Evolutionary conservation across 2,797 vertebrate genomes (phyloP).

Genomic region (Coendou prehensilis): DNA sequence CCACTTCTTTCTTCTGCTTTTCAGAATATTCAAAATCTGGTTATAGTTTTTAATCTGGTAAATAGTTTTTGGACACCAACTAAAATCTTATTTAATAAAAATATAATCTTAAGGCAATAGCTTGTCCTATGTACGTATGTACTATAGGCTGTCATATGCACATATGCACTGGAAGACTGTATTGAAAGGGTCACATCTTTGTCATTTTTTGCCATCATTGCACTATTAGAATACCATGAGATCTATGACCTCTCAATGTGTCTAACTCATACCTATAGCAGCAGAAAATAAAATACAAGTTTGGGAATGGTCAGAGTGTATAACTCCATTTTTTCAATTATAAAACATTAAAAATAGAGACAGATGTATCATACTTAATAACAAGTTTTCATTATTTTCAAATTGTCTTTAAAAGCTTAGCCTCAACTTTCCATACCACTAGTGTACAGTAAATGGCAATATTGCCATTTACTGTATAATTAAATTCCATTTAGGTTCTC

Average conservation of each 20-base stretch:
- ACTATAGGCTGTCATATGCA: background rate
- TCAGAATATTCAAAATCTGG: background rate
- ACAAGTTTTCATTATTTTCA: conserved; percentile 23
- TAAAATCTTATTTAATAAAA: background rate
- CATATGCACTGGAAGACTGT: background rate
- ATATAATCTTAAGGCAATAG: background rate
- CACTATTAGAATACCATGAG: background rate
- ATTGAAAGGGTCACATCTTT: background rate
- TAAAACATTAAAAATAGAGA: background rate
- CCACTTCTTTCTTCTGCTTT: background rate
- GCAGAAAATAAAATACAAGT: background rate
- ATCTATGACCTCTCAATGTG: background rate
- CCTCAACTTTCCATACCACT: background rate
- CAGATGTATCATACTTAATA: background rate
- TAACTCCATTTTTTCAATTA: background rate
- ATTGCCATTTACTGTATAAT: background rate
- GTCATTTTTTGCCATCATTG: background rate
- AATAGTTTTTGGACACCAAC: conserved; percentile 1
- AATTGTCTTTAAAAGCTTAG: background rate
- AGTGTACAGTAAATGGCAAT: background rate
- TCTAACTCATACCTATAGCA: background rate
- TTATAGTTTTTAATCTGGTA: background rate
- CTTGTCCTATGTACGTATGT: background rate
- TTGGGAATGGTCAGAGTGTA: background rate
- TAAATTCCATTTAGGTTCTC: conserved; percentile 46